Conservation (phyloP, 2,113 vertebrate species). For the Hippocampus guttulatus region DNA sequence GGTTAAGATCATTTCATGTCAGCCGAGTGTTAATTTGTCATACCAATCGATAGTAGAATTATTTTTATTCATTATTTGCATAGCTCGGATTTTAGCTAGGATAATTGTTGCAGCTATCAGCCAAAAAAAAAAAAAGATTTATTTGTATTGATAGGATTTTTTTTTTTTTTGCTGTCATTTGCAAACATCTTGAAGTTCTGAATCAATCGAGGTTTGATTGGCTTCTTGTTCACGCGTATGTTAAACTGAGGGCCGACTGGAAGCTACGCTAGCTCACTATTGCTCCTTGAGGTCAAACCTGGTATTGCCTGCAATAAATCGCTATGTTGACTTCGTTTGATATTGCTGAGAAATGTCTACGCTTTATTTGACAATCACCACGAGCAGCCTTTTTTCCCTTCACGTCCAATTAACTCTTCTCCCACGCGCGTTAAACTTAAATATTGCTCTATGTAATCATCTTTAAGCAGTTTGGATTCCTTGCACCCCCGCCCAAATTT, state of each 20-base stretch:
- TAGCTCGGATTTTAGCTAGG: neutral
- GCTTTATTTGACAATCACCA: neutral
- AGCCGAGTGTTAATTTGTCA: neutral
- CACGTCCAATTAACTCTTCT: neutral
- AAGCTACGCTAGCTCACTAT: constrained; percentile 1
- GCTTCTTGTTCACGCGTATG: neutral
- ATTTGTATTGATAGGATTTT: neutral
- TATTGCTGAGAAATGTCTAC: neutral
- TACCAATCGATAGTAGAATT: neutral
- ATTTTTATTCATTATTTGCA: neutral
- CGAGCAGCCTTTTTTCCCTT: neutral
- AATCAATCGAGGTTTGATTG: neutral
- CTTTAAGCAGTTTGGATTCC: neutral
- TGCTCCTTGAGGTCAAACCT: neutral
- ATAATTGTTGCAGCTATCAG: neutral
- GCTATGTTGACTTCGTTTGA: neutral
- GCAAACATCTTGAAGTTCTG: neutral
- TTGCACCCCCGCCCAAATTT: neutral
- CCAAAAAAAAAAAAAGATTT: neutral
- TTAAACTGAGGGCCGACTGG: neutral
- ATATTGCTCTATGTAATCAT: neutral
- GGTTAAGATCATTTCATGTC: neutral
- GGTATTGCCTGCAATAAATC: neutral
- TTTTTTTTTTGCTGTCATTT: neutral
- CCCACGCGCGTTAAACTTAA: neutral